Percentiles rank a stretch among this genome's conserved stretches.
These are phyloP conservation scores for Entomobrya multifasciata DNA, from an alignment of 2,888 invertebrate genomes.

Conservation along the genomic window DNA sequence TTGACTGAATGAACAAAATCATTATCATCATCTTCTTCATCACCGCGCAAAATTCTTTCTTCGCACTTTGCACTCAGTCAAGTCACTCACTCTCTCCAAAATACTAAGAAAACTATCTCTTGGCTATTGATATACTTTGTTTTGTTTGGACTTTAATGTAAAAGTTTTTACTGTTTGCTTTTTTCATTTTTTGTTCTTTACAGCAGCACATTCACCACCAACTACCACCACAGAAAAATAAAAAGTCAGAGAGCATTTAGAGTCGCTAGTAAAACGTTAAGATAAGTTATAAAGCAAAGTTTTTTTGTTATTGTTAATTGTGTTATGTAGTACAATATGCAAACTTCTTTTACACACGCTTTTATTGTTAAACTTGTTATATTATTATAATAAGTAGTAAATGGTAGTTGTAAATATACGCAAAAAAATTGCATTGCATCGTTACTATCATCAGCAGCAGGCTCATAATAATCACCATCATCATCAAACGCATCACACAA, in stretches of 20 bases:
- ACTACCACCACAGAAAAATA: conserved; percentile 10
- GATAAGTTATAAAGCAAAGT: too few relatives aligned
- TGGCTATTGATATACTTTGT: too few relatives aligned
- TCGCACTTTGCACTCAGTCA: background rate
- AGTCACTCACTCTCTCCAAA: background rate
- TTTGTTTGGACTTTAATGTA: conserved; percentile 1
- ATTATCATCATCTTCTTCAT: background rate
- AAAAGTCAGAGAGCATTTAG: background rate
- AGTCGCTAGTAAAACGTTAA: too few relatives aligned
- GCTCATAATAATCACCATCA: conserved; percentile 44
- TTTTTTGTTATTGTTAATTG: background rate
- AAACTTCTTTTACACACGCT: conserved; percentile 1
- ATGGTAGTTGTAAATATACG: background rate
- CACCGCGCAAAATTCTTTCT: background rate
- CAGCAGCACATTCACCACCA: background rate
- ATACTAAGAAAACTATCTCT: background rate
- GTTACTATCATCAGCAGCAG: conserved; percentile 34
- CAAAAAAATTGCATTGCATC: conserved; percentile 39
- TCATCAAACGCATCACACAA: conserved; percentile 37
- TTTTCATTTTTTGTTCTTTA: background rate
- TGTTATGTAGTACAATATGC: background rate
- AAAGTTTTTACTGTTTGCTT: background rate
- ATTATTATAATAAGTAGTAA: conserved; percentile 21
- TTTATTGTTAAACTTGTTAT: background rate
- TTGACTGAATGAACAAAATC: background rate